phyloP scores from a whole-genome alignment of 30 jellyfish, hydroid and myxozoan genomes.

The Catostylus mosaicus region DNA sequence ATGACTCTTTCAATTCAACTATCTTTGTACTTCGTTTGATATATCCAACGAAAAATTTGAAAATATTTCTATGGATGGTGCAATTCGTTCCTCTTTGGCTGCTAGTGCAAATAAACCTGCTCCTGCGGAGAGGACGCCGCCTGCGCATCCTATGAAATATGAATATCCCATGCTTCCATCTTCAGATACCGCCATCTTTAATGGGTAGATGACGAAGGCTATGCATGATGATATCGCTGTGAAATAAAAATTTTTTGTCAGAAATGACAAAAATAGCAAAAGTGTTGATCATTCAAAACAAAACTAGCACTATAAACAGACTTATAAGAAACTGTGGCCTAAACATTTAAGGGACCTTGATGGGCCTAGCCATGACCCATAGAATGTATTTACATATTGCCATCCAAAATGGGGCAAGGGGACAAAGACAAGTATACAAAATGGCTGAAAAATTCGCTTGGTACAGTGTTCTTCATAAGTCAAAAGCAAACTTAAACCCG shows the following conservation, averaged over 20 bases:
- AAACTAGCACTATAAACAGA: too few species aligned
- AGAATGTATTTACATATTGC: too few species aligned
- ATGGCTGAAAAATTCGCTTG: too few species aligned
- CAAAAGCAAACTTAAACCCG: too few species aligned
- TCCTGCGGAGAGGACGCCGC: background rate
- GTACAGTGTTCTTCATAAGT: too few species aligned
- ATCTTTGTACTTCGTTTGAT: background rate
- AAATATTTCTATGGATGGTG: background rate
- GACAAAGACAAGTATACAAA: too few species aligned
- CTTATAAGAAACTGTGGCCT: too few species aligned
- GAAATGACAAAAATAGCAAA: too few species aligned
- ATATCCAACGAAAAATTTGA: background rate
- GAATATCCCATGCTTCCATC: background rate
- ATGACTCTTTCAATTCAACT: background rate
- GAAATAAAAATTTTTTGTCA: background rate
- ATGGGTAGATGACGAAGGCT: constrained; percentile 1
- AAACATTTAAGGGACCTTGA: too few species aligned
- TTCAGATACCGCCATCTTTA: background rate
- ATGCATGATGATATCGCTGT: background rate
- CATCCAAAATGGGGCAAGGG: too few species aligned
- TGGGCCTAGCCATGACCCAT: too few species aligned
- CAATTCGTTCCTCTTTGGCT: background rate
- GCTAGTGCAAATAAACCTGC: background rate
- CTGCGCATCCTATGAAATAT: constrained; percentile 3
- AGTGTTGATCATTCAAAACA: too few species aligned